Percentiles rank a stretch among this genome's conserved stretches.
phyloP scores from a whole-genome alignment of 1,140 invertebrate genomes.

The Copidosoma floridanum region DNA sequence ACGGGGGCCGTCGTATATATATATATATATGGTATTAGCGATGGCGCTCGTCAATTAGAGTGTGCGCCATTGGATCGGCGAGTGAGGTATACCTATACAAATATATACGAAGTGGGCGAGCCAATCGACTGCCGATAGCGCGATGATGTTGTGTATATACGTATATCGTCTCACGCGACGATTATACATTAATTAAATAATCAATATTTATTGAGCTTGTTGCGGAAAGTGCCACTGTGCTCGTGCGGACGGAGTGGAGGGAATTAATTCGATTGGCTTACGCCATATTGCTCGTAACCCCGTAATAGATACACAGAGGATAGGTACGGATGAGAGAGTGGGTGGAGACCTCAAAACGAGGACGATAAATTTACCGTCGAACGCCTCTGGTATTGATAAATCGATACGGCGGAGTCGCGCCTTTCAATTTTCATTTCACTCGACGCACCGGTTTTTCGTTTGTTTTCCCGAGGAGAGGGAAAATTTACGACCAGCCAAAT shows the following conservation, averaged over 20 bases:
- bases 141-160: too few species aligned
- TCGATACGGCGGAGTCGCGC: too few species aligned
- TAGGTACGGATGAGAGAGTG: too few species aligned
- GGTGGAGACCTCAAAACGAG: too few species aligned
- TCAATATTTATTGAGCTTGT: conserved; percentile 55
- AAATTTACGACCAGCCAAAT: conserved; percentile 4
- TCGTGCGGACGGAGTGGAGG: too few species aligned
- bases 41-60: conserved; percentile 33
- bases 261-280: conserved; percentile 48
- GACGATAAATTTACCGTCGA: conserved; percentile 54
- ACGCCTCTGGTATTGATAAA: conserved; percentile 50
- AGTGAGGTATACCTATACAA: conserved; percentile 18
- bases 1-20: too few species aligned
- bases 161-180: conserved; percentile 38
- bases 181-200: conserved; percentile 54
- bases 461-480: too few species aligned
- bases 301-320: too few species aligned
- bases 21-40: too few species aligned
- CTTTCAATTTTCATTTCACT: too few species aligned
- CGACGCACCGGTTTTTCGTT: background rate
- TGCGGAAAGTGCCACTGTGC: conserved; percentile 28
- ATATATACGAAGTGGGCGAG: conserved; percentile 35
- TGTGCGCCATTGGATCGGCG: conserved; percentile 25
- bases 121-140: conserved; percentile 38
- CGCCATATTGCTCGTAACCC: conserved; percentile 54